Percentiles rank a stretch among this genome's conserved stretches.
These are phyloP conservation scores for Apteryx mantelli DNA, from an alignment of 2,113 vertebrate species.

Conservation along the genomic window DNA sequence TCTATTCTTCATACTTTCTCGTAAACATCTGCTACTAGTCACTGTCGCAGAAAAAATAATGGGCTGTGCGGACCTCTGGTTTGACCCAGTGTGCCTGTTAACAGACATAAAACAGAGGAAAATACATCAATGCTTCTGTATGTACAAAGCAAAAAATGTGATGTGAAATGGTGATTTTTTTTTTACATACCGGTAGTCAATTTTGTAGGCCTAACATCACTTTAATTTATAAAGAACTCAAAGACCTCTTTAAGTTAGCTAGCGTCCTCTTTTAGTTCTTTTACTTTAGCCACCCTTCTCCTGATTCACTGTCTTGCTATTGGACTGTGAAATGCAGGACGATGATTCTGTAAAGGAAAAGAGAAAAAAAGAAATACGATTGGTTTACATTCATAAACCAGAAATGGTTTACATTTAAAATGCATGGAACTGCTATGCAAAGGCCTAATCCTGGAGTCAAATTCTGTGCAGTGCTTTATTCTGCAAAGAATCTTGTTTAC, in stretches of 20 bases:
- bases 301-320: neutral
- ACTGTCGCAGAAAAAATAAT: neutral
- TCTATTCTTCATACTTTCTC: neutral
- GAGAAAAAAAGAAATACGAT: neutral
- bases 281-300: neutral
- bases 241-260: neutral
- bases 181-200: neutral
- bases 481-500: neutral
- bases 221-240: neutral
- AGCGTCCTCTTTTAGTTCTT: neutral
- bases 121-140: neutral
- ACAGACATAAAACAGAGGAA: neutral
- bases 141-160: neutral
- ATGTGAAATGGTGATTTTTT: neutral
- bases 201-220: neutral
- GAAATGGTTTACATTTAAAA: neutral
- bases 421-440: neutral
- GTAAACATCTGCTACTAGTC: neutral
- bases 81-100: slow-evolving; percentile 18
- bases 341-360: neutral
- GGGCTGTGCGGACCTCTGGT: neutral
- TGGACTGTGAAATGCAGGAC: neutral
- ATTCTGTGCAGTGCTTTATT: neutral
- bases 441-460: neutral
- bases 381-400: neutral